phyloP scores from a whole-genome alignment of 1,140 invertebrate genomes.

The Cecropterus lyciades region DNA sequence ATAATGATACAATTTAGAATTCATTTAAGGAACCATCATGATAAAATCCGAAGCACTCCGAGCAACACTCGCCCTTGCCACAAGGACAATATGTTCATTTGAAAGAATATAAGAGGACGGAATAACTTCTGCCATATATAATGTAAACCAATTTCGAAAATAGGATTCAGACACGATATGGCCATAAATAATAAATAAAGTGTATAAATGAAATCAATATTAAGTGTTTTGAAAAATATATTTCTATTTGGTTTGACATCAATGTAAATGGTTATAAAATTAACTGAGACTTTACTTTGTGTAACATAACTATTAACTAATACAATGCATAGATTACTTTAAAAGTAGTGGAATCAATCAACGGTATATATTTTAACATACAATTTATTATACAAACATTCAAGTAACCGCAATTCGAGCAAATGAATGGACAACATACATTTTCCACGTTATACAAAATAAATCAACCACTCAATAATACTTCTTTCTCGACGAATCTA shows the following conservation, averaged over 20 bases:
- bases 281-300: constrained; percentile 7
- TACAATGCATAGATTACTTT: neutral
- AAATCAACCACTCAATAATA: too few relatives aligned
- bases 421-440: constrained; percentile 12
- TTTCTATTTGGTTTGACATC: constrained; percentile 27
- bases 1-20: too few relatives aligned
- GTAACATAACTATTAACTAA: constrained; percentile 4
- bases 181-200: too few relatives aligned
- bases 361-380: constrained; percentile 12
- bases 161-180: too few relatives aligned
- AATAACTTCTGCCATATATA: too few relatives aligned
- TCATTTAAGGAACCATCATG: too few relatives aligned
- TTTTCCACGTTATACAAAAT: neutral
- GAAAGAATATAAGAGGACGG: too few relatives aligned
- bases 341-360: constrained; percentile 5
- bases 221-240: constrained; percentile 29
- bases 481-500: constrained; percentile 2
- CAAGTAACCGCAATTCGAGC: constrained; percentile 3
- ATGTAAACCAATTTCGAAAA: too few relatives aligned
- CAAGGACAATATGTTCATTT: too few relatives aligned
- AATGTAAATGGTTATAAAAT: constrained; percentile 26
- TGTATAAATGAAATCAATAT: too few relatives aligned
- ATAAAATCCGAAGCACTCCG: too few relatives aligned
- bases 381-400: constrained; percentile 5
- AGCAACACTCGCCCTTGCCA: too few relatives aligned